Conservation (phyloP, 2,888 invertebrate species). For the Gastrophysa polygoni region DNA sequence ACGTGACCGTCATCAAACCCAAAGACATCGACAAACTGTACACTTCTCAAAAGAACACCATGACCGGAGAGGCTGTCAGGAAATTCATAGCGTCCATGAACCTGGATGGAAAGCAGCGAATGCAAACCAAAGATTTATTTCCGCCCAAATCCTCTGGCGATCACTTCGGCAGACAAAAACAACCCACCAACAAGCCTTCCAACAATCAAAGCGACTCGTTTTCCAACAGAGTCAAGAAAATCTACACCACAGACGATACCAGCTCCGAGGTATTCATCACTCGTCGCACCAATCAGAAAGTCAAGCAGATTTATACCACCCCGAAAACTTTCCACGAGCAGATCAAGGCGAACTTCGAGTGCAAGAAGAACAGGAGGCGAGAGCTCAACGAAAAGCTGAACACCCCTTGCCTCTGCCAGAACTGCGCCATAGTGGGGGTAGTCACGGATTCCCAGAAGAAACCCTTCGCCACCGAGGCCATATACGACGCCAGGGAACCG, state of each 20-base stretch:
- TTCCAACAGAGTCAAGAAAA: neutral
- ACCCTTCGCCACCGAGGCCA: slow-evolving; percentile 46
- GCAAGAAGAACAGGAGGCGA: slow-evolving; percentile 43
- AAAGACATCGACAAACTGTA: slow-evolving; percentile 41
- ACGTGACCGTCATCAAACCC: slow-evolving; percentile 54
- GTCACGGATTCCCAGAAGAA: slow-evolving; percentile 54
- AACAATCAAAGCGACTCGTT: neutral
- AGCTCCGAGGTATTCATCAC: slow-evolving; percentile 22
- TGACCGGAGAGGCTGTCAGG: slow-evolving; percentile 43
- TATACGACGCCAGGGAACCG: slow-evolving; percentile 27
- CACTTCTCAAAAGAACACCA: slow-evolving; percentile 38
- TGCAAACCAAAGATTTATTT: slow-evolving; percentile 1
- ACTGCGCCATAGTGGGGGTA: slow-evolving; percentile 54
- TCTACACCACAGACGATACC: slow-evolving; percentile 26
- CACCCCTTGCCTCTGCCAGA: slow-evolving; percentile 53
- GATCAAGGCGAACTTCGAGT: slow-evolving; percentile 45
- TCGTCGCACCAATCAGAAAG: slow-evolving; percentile 16
- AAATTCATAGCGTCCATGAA: slow-evolving; percentile 47
- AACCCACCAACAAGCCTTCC: neutral
- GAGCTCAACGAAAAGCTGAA: slow-evolving; percentile 41
- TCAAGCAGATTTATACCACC: slow-evolving; percentile 49
- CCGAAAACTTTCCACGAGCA: slow-evolving; percentile 44
- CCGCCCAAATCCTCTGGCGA: neutral
- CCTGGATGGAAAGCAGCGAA: slow-evolving; percentile 23
- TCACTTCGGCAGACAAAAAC: neutral